Evolutionary conservation across 1,140 invertebrate species (phyloP), one percentile per base, ranked within the genome.

Genomic region (Lepidurus packardi): DNA sequence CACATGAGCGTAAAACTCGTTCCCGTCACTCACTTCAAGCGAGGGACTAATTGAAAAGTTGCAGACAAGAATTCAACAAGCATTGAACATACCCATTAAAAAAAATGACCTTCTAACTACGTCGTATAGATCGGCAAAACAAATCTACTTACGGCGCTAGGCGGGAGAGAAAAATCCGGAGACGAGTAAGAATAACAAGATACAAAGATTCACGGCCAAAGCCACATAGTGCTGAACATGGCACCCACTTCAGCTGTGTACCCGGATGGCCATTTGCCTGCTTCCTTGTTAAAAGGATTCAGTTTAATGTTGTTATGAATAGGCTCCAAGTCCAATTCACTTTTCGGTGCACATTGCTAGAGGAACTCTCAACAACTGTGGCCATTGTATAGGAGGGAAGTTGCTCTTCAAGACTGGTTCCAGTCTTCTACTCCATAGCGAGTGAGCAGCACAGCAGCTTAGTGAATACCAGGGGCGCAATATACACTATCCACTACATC

Each of bases 271-370:
- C 53, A 65, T 65, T 2, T 65, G 53, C 53, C 53, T 21, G 53
- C 53, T 65, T 65, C 16, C 9, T 65, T 8, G 53, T 16, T 65
- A 21, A 65, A 65, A 65, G 53, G 53, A 21, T 65, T 65, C 13
- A 16, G 16, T 65, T 65, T 9, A n/a, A 65, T 65, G 53, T 16
- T 9, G 21, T 65, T 65, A 65, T 65, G 53, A 65, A 65, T 16
- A 65, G 53, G 53, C 53, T 65, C 53, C 21, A 65, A 9, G 53
- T 65, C 53, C 53, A n/a, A 13, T 21, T 9, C 53, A 21, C 53
- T 65, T 65, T 13, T 65, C 53, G 53, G 53, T 65, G 53, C 53
- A 65, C 53, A 65, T 65, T 65, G 53, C 53, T 65, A 9, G 53
- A 13, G 53, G 13, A 13, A 9, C 53, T 65, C 21, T 65, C 53